Conservation (phyloP, 2,113 vertebrate genomes). For the Zapornia atra region DNA sequence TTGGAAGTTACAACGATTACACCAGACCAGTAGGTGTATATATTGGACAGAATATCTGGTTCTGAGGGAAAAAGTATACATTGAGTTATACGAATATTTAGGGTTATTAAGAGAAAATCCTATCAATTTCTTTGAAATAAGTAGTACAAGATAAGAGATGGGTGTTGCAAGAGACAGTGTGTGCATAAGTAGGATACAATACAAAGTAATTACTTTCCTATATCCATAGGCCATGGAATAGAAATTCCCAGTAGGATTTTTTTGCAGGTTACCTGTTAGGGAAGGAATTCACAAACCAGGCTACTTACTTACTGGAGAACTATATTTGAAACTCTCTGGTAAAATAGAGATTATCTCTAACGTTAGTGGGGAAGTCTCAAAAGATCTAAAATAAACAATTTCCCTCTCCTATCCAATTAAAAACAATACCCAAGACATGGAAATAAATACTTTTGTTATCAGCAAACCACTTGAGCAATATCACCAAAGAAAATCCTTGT, state of each 20-base stretch:
- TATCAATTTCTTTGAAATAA: neutral
- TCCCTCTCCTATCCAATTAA: neutral
- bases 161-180: neutral
- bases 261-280: neutral
- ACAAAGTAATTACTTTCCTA: neutral
- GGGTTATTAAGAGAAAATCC: neutral
- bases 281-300: neutral
- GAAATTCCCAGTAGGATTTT: neutral
- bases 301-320: neutral
- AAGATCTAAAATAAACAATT: neutral
- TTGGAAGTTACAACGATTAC: neutral
- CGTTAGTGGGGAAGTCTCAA: neutral
- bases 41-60: neutral
- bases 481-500: neutral
- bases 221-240: neutral
- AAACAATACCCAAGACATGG: neutral
- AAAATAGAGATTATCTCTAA: neutral
- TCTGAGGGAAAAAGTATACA: neutral
- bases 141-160: neutral
- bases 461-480: neutral
- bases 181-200: neutral
- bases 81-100: neutral
- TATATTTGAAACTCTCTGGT: neutral
- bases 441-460: neutral
- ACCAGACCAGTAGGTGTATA: neutral